A percentile compares a stretch with the other conserved stretches of the same genome.
Conservation (phyloP, 2,113 vertebrate species). For the Triplophysa siluroides region DNA sequence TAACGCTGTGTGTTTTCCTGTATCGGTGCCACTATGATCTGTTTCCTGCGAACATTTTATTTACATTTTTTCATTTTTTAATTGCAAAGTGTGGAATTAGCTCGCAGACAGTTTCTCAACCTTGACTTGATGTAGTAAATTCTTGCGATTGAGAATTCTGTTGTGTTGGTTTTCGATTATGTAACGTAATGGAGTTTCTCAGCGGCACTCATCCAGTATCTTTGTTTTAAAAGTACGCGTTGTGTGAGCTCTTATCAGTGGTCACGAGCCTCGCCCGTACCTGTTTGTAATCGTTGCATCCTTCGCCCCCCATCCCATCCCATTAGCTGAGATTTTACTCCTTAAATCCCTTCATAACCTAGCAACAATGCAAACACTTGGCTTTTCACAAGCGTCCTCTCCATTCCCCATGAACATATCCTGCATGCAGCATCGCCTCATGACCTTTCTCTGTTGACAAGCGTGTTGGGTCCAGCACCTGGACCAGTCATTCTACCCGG, state of each 20-base stretch:
- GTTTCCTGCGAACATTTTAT: slow-evolving; percentile 3
- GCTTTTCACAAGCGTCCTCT: slow-evolving; percentile 26
- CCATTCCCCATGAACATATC: not conserved
- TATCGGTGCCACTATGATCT: not conserved
- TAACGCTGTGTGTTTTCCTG: not conserved
- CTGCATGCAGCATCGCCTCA: not conserved
- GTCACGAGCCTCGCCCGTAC: slow-evolving; percentile 17
- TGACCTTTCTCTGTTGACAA: slow-evolving; percentile 49
- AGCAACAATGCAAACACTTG: slow-evolving; percentile 37
- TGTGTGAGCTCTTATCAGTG: slow-evolving; percentile 22
- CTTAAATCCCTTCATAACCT: not conserved
- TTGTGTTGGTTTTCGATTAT: not conserved
- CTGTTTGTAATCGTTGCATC: not conserved
- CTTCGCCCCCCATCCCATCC: not conserved
- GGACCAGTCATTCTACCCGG: slow-evolving; percentile 42
- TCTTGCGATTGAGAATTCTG: not conserved
- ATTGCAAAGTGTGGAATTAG: slow-evolving; percentile 44
- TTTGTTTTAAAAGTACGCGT: not conserved
- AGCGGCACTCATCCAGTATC: not conserved
- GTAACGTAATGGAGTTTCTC: slow-evolving; percentile 8
- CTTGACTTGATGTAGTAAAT: slow-evolving; percentile 17
- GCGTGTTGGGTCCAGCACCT: slow-evolving; percentile 35
- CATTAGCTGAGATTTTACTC: not conserved
- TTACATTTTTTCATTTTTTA: slow-evolving; percentile 22
- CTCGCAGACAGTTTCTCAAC: not conserved